phyloP scores from a whole-genome alignment of 2,113 vertebrate genomes.

The Mastomys coucha region DNA sequence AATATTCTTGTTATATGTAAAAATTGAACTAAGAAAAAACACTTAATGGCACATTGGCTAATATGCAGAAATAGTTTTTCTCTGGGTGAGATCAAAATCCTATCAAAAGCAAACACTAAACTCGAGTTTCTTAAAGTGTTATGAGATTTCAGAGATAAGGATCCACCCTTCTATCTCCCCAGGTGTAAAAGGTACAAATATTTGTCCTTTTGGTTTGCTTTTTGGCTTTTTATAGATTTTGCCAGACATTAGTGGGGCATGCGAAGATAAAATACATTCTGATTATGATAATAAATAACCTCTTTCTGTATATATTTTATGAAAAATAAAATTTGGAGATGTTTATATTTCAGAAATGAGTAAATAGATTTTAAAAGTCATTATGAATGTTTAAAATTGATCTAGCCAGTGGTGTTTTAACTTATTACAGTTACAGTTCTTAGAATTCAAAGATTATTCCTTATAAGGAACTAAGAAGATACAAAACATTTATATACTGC shows the following conservation, averaged over 20 bases:
- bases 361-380: constrained; percentile 57
- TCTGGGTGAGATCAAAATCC: constrained; percentile 72
- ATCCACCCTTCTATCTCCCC: not conserved
- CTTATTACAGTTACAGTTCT: constrained; percentile 46
- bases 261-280: constrained; percentile 20
- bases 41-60: not conserved
- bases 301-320: constrained; percentile 12
- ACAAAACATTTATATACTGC: constrained; percentile 17
- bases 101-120: constrained; percentile 67
- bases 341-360: constrained; percentile 10
- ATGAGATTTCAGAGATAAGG: constrained; percentile 56
- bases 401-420: not conserved
- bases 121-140: constrained; percentile 61
- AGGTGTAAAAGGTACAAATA: not conserved
- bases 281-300: not conserved
- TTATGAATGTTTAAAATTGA: constrained; percentile 58
- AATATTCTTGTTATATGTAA: constrained; percentile 35
- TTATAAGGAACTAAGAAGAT: constrained; percentile 52
- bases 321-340: not conserved
- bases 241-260: not conserved
- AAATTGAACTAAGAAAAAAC: constrained; percentile 4
- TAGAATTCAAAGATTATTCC: constrained; percentile 45
- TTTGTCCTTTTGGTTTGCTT: not conserved
- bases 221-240: constrained; percentile 37
- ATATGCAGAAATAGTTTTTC: constrained; percentile 67